Percentiles rank a stretch among this genome's conserved stretches.
These are phyloP conservation scores for Cyclina sinensis DNA, from an alignment of 1,140 invertebrate genomes.

Conservation along the genomic window DNA sequence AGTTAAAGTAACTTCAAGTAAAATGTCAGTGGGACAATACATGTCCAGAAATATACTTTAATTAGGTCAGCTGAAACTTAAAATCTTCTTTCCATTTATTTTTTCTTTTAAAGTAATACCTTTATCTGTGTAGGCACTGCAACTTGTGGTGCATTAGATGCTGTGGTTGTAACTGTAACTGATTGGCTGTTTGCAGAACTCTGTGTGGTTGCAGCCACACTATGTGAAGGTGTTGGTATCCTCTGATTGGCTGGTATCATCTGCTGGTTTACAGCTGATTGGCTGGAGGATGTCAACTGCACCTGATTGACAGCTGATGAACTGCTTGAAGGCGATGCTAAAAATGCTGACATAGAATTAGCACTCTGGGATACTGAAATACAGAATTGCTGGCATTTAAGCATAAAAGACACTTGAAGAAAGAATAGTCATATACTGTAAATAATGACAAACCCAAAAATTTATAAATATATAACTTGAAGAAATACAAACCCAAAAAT, in stretches of 20 bases:
- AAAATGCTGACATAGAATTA: not conserved
- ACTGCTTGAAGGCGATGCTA: not conserved
- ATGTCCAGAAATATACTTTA: too few relatives aligned
- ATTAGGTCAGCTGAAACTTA: too few relatives aligned
- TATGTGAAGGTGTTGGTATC: not conserved
- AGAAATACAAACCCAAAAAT: too few relatives aligned
- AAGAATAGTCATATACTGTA: too few relatives aligned
- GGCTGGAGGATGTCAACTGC: not conserved
- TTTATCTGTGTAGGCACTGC: slow-evolving; percentile 78
- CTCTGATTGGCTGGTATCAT: not conserved
- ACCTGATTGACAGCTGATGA: not conserved
- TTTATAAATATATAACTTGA: too few relatives aligned
- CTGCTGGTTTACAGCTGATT: too few relatives aligned
- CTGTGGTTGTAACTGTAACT: slow-evolving; percentile 59
- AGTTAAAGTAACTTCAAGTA: too few relatives aligned
- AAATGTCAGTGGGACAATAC: too few relatives aligned
- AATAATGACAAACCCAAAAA: too few relatives aligned
- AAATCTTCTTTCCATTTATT: too few relatives aligned
- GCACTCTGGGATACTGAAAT: not conserved
- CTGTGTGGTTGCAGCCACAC: not conserved
- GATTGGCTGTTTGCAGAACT: not conserved
- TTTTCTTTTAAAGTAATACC: slow-evolving; percentile 60
- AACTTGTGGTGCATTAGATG: slow-evolving; percentile 57
- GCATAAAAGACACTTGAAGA: too few relatives aligned
- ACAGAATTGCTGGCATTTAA: not conserved